Base-by-base conservation (phyloP, 2,113 vertebrate genomes). In the Ornithorhynchus anatinus region DNA sequence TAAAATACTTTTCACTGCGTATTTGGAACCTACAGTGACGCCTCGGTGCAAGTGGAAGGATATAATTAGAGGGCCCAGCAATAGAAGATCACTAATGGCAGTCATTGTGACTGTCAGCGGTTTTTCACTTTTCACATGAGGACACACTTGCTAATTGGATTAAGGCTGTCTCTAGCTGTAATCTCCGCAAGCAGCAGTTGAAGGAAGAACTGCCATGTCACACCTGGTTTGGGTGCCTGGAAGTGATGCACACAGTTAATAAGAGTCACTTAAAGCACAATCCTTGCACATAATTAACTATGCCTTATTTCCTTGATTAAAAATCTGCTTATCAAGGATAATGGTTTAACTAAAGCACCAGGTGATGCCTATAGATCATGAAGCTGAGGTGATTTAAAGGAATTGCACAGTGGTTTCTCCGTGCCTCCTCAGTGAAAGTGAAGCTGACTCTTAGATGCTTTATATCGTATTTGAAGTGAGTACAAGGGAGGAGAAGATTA, bases 301-400 rank as follows among this genome's bases (percentile, higher is more conserved):
- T 66, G 59, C 69, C 59, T 89, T 89, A 89, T 88, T 88, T 90
- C 77, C 69, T 89, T 89, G 84, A 90, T 91, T 91, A 90, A 90
- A 92, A 91, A 87, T 85, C 75, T 90, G 79, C 82, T 89, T 88
- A 89, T 88, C 69, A 80, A 58, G 78, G 65, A 74, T 86, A 89
- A 89, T 60, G 39, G 39, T 66, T 84, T 16, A 75, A 72, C 40
- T 79, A 54, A 80, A 82, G 77, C 48, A 82, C 2, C 1, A 67
- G 62, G 61, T 66, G 79, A 77, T 83, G 79, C 58, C 42, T 72
- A 74, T 1, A 40, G 63, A 66, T 52, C 67, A 67, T 83, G 59
- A 80, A 77, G 61, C 77, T 63, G 50, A 66, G 42, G 31, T 64
- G 38, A 33, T 85, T 91, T 68, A 66, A 80, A 62, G 44, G 14